These are phyloP conservation scores for Harpegnathos saltator DNA, from an alignment of 1,140 invertebrate genomes.

Conservation along the genomic window DNA sequence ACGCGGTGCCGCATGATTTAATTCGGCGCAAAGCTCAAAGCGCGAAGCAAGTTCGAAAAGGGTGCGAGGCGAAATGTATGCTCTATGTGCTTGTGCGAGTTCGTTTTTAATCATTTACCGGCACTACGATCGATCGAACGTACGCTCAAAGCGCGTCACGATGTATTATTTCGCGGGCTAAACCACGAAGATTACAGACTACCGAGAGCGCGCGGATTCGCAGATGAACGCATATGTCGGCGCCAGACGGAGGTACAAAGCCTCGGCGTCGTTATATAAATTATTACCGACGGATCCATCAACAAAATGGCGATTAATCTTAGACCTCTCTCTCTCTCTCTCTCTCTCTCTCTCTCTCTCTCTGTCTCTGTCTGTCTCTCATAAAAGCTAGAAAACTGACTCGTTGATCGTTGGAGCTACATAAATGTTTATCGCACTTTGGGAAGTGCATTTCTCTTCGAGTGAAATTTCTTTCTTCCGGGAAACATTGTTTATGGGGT, in stretches of 20 bases:
- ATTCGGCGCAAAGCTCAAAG: background rate
- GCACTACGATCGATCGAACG: slow-evolving; percentile 38
- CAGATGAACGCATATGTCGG: slow-evolving; percentile 24
- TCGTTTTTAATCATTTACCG: slow-evolving; percentile 53
- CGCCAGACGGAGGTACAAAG: slow-evolving; percentile 37
- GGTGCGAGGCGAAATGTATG: slow-evolving; percentile 4
- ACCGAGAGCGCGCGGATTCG: slow-evolving; percentile 29
- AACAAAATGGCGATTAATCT: slow-evolving; percentile 23
- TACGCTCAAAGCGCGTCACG: slow-evolving; percentile 36
- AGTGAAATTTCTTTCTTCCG: no score
- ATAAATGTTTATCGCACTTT: no score
- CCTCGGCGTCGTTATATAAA: slow-evolving; percentile 17
- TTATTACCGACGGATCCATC: slow-evolving; percentile 45
- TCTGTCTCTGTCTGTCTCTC: no score
- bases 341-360: no score
- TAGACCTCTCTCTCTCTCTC: no score
- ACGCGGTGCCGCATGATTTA: no score
- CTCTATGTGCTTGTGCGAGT: background rate
- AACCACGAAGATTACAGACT: slow-evolving; percentile 55
- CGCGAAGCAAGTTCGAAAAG: slow-evolving; percentile 5
- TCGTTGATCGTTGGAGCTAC: background rate
- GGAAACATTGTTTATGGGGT: no score
- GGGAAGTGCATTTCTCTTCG: no score
- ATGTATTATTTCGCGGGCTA: slow-evolving; percentile 55
- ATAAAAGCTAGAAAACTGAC: background rate